phyloP scores from a whole-genome alignment of 2,888 invertebrate species.

The Heliconius erato region DNA sequence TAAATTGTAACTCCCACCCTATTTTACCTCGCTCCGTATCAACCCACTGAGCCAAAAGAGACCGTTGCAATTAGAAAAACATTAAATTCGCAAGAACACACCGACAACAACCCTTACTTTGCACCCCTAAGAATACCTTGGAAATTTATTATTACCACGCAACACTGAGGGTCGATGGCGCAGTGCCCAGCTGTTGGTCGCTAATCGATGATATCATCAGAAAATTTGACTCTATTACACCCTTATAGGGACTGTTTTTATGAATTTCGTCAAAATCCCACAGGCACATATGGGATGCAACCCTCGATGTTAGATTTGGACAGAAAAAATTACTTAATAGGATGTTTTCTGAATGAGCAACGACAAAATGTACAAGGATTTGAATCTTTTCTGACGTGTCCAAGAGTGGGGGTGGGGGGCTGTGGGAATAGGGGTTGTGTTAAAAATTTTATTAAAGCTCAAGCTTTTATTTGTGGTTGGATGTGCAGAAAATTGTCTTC shows the following conservation, averaged over 20 bases:
- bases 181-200: constrained; percentile 77
- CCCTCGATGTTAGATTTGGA: constrained; percentile 81
- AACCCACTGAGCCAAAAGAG: constrained; percentile 53
- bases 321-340: constrained; percentile 84
- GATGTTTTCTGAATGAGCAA: constrained; percentile 81
- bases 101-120: constrained; percentile 75
- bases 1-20: too few relatives aligned
- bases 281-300: constrained; percentile 79
- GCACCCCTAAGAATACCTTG: constrained; percentile 72
- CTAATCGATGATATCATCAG: constrained; percentile 18
- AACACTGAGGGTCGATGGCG: constrained; percentile 76
- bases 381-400: constrained; percentile 60
- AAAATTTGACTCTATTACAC: constrained; percentile 54
- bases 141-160: constrained; percentile 83
- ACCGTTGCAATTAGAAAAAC: constrained; percentile 56
- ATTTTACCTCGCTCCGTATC: constrained; percentile 44
- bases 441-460: constrained; percentile 51
- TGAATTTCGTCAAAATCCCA: constrained; percentile 63
- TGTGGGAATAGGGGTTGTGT: constrained; percentile 55
- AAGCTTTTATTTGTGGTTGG: constrained; percentile 43
- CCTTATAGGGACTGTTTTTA: constrained; percentile 56
- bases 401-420: constrained; percentile 52
- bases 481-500: constrained; percentile 40
- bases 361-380: constrained; percentile 63
- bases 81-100: constrained; percentile 59